These are phyloP conservation scores for Nineta flava DNA, from an alignment of 2,888 invertebrate genomes.

Conservation along the genomic window DNA sequence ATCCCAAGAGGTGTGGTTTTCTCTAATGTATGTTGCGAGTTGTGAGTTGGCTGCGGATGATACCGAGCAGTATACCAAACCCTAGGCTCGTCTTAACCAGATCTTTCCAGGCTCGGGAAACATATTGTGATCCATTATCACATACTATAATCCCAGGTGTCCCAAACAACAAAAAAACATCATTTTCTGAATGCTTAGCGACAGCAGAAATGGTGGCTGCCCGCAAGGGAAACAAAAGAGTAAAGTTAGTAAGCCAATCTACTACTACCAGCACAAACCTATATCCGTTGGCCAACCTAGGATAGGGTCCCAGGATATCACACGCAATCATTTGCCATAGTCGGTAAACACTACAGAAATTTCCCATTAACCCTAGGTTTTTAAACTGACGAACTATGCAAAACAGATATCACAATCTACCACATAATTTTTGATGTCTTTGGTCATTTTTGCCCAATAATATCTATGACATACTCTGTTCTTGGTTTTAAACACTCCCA, in stretches of 20 bases:
- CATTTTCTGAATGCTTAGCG: neutral
- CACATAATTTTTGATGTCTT: neutral
- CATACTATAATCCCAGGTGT: neutral
- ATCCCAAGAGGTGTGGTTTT: neutral
- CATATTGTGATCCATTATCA: neutral
- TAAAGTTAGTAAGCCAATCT: no score
- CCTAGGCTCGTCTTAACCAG: neutral
- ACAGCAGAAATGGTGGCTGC: neutral
- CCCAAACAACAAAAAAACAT: neutral
- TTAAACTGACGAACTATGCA: neutral
- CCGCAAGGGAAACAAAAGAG: neutral
- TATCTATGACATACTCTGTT: neutral
- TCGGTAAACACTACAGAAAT: neutral
- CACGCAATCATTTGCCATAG: neutral
- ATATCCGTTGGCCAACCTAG: neutral
- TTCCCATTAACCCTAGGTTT: neutral
- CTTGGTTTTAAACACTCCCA: neutral
- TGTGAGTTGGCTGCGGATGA: neutral
- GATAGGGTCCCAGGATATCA: neutral
- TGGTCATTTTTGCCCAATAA: neutral
- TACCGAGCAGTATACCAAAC: no score
- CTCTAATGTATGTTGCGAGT: neutral
- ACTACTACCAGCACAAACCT: neutral
- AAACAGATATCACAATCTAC: neutral
- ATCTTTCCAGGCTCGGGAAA: neutral